Evolutionary conservation across 1,140 invertebrate genomes (phyloP).

Genomic region (Wasmannia auropunctata): DNA sequence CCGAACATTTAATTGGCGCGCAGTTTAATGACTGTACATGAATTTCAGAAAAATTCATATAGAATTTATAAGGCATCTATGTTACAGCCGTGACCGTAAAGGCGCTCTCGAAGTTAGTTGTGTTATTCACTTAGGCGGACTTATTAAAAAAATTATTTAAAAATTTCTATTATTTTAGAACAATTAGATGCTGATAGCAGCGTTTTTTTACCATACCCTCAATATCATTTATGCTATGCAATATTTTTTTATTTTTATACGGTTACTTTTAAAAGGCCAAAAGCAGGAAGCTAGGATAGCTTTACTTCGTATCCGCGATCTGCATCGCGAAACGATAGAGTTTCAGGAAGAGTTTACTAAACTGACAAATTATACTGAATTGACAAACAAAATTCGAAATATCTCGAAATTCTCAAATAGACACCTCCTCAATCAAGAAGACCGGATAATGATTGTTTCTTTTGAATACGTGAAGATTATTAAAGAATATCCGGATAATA

Average conservation of each 20-base stretch:
- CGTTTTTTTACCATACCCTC: slow-evolving; percentile 86
- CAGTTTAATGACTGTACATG: too few species aligned
- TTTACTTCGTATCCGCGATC: slow-evolving; percentile 84
- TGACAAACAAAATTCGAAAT: neutral
- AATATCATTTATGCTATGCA: slow-evolving; percentile 82
- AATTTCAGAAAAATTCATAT: too few species aligned
- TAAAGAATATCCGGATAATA: too few species aligned
- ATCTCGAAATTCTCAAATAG: neutral
- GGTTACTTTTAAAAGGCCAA: slow-evolving; percentile 76
- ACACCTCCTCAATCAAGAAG: too few species aligned
- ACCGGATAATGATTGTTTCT: neutral
- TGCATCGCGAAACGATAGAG: slow-evolving; percentile 85
- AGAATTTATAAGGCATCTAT: too few species aligned
- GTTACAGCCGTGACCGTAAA: too few species aligned
- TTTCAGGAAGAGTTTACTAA: slow-evolving; percentile 91
- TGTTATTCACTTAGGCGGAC: too few species aligned
- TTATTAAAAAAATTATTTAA: neutral
- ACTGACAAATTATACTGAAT: slow-evolving; percentile 89
- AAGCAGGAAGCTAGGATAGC: slow-evolving; percentile 84
- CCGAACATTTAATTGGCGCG: too few species aligned
- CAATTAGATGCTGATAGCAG: slow-evolving; percentile 87
- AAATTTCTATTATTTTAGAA: too few species aligned
- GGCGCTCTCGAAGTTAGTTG: too few species aligned
- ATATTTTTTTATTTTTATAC: slow-evolving; percentile 77
- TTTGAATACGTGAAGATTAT: too few species aligned